Conservation (phyloP, 1,140 invertebrate genomes). For the Phenacoccus solenopsis region DNA sequence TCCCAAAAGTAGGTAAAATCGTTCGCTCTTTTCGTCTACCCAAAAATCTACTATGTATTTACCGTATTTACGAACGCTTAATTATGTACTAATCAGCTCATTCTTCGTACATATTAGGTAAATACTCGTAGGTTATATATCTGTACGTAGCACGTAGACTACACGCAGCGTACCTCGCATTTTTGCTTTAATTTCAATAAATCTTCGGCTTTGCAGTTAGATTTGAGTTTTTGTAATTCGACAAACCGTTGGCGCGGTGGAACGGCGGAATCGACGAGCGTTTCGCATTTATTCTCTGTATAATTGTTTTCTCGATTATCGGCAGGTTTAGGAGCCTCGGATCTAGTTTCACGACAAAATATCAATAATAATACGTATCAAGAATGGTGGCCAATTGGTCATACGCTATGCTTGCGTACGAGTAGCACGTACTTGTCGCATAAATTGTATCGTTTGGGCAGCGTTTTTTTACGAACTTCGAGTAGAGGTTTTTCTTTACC, state of each 20-base stretch:
- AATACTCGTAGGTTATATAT: too few species aligned
- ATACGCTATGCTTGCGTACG: too few species aligned
- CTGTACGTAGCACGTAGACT: too few species aligned
- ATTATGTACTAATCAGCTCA: too few species aligned
- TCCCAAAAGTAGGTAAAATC: too few species aligned
- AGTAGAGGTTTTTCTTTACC: neutral
- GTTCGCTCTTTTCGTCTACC: too few species aligned
- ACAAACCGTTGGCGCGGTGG: slow-evolving; percentile 49
- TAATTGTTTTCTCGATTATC: slow-evolving; percentile 34
- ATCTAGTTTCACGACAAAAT: slow-evolving; percentile 11
- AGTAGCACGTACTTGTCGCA: neutral
- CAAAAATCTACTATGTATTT: too few species aligned
- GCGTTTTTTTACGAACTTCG: neutral
- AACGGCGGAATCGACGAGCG: slow-evolving; percentile 50
- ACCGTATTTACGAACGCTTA: too few species aligned
- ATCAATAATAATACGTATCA: too few species aligned
- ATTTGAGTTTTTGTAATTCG: slow-evolving; percentile 55
- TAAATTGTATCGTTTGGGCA: neutral
- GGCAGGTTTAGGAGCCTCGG: slow-evolving; percentile 23
- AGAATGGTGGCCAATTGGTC: too few species aligned
- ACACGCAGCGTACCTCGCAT: slow-evolving; percentile 56
- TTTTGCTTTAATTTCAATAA: slow-evolving; percentile 55
- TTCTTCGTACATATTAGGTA: too few species aligned
- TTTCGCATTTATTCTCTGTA: slow-evolving; percentile 31
- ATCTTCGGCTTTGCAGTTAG: slow-evolving; percentile 67